Conservation (phyloP, 2,113 vertebrate genomes). For the Zonotrichia leucophrys region DNA sequence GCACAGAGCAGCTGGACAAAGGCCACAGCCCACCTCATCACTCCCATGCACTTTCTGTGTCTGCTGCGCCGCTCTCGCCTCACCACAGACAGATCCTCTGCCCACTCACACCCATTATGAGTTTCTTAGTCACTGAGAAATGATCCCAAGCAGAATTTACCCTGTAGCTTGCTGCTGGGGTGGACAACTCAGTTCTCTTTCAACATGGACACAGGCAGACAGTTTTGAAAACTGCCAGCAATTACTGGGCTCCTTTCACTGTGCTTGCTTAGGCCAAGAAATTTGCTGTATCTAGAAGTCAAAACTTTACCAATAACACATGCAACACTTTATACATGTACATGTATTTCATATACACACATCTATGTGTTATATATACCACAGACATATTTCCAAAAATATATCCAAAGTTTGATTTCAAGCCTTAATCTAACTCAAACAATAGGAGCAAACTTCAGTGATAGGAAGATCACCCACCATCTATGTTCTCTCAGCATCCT, state of each 20-base stretch:
- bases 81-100: conserved; percentile 7
- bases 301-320: neutral
- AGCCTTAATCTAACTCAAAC: neutral
- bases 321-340: neutral
- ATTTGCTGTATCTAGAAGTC: neutral
- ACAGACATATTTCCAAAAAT: neutral
- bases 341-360: neutral
- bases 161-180: neutral
- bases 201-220: neutral
- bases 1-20: neutral
- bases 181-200: neutral
- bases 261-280: neutral
- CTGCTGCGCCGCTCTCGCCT: neutral
- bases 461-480: neutral
- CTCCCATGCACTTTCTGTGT: neutral
- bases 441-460: neutral
- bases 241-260: neutral
- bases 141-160: neutral
- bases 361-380: neutral
- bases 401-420: neutral
- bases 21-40: neutral
- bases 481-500: neutral
- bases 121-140: neutral
- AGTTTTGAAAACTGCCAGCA: neutral
- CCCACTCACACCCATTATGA: neutral